phyloP scores from a whole-genome alignment of 2,113 vertebrate species.

The Scytalopus superciliaris region DNA sequence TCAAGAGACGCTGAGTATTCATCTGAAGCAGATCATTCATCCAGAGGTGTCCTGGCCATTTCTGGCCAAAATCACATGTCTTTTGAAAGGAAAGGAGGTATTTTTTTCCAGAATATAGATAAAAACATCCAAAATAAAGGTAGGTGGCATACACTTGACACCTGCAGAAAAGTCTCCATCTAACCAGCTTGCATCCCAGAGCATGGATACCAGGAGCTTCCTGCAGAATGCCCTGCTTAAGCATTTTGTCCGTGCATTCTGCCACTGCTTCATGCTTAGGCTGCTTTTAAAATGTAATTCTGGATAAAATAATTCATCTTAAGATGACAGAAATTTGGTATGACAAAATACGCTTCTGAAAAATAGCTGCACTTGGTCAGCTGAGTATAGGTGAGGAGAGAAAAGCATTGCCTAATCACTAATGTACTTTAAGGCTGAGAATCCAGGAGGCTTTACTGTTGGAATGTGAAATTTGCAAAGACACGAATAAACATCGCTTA shows the following conservation, averaged over 20 bases:
- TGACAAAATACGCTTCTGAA: neutral
- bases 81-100: neutral
- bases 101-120: neutral
- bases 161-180: neutral
- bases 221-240: neutral
- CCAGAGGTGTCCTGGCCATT: neutral
- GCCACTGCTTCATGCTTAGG: neutral
- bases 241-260: neutral
- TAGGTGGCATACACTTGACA: neutral
- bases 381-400: neutral
- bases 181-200: neutral
- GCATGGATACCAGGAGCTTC: neutral
- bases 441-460: neutral
- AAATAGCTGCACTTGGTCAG: neutral
- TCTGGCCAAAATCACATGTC: neutral
- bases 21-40: neutral
- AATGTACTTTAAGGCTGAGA: neutral
- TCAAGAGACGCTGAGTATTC: neutral
- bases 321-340: neutral
- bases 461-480: neutral
- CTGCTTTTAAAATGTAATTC: constrained; percentile 17
- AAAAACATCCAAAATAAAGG: neutral
- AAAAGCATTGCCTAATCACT: neutral
- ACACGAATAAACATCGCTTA: neutral
- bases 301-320: neutral